These are phyloP conservation scores for Barypeithes pellucidus DNA, from an alignment of 2,888 invertebrate species.

Conservation along the genomic window DNA sequence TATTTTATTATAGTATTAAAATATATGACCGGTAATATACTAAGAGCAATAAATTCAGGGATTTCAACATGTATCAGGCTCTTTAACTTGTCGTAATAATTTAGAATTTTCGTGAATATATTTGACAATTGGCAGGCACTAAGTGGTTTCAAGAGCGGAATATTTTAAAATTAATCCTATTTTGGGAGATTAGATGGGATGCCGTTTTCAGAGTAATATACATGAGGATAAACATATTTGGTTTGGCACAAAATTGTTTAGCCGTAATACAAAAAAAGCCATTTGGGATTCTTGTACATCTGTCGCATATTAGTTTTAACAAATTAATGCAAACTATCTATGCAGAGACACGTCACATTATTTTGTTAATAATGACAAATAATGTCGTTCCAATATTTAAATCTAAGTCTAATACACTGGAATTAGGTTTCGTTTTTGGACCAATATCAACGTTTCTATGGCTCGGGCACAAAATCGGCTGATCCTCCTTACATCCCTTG, in stretches of 20 bases:
- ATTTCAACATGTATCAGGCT: constrained; percentile 19
- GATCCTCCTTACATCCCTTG: too few species aligned
- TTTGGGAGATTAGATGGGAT: constrained; percentile 13
- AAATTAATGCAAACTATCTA: too few species aligned
- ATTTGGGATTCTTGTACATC: too few species aligned
- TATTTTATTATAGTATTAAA: constrained; percentile 16
- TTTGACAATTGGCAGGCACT: constrained; percentile 24
- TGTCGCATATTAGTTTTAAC: too few species aligned
- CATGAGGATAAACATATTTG: constrained; percentile 17
- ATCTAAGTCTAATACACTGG: too few species aligned
- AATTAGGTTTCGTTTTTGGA: too few species aligned
- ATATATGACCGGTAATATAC: constrained; percentile 16
- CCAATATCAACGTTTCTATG: too few species aligned
- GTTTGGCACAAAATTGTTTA: background rate
- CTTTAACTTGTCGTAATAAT: constrained; percentile 24
- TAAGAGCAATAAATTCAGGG: constrained; percentile 9
- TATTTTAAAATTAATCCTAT: constrained; percentile 22
- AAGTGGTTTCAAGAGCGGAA: constrained; percentile 20
- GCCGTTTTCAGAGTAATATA: constrained; percentile 14
- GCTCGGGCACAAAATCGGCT: too few species aligned
- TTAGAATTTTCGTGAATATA: constrained; percentile 23
- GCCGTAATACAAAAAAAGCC: background rate
- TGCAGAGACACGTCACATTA: too few species aligned
- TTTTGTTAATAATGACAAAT: too few species aligned
- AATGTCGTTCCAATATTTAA: too few species aligned